Percentiles rank a stretch among this genome's conserved stretches.
Evolutionary conservation across 2,888 invertebrate genomes (phyloP).

Genomic region (Iphiclides podalirius): DNA sequence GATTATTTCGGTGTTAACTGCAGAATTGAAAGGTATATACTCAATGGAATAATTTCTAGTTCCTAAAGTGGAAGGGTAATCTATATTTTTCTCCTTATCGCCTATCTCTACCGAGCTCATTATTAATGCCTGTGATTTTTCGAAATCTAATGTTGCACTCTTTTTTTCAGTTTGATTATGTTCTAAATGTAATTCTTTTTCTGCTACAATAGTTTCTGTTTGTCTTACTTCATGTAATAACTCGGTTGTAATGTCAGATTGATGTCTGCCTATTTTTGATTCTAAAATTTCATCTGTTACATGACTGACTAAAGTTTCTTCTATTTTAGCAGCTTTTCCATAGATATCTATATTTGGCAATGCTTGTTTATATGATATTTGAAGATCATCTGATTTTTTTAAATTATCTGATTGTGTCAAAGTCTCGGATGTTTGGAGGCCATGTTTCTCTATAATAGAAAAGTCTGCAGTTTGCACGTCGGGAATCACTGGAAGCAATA

Average conservation of each 20-base stretch:
- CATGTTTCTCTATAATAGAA: constrained; percentile 64
- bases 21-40: constrained; percentile 54
- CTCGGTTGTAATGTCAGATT: constrained; percentile 48
- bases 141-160: constrained; percentile 68
- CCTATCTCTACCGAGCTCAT: constrained; percentile 76
- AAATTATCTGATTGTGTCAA: constrained; percentile 76
- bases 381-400: constrained; percentile 54
- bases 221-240: constrained; percentile 64
- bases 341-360: constrained; percentile 54
- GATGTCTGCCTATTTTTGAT: constrained; percentile 38
- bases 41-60: constrained; percentile 47
- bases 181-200: constrained; percentile 37
- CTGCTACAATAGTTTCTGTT: constrained; percentile 70
- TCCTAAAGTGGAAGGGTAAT: constrained; percentile 37
- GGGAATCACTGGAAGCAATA: constrained; percentile 54
- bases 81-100: constrained; percentile 78
- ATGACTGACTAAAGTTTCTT: constrained; percentile 58
- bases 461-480: constrained; percentile 62
- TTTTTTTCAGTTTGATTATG: constrained; percentile 26
- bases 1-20: constrained; percentile 59
- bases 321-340: constrained; percentile 60
- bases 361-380: constrained; percentile 54
- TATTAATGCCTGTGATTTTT: constrained; percentile 77
- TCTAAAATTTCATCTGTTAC: constrained; percentile 49
- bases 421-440: constrained; percentile 77